Base-by-base conservation (phyloP, 2,113 vertebrate species). In the Syngnathus scovelli region DNA sequence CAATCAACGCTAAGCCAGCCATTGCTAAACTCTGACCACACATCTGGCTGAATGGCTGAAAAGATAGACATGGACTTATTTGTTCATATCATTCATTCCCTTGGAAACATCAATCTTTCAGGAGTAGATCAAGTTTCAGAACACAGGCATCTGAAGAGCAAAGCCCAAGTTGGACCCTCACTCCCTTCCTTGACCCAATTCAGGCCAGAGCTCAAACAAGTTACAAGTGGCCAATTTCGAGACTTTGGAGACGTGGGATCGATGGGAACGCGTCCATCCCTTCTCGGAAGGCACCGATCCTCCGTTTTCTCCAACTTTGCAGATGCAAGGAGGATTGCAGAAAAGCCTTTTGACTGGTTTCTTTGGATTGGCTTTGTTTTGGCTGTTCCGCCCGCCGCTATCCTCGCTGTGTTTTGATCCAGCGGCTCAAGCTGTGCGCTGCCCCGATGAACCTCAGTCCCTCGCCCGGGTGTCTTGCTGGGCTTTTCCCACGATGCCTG, bases 371-470 rank as follows among this genome's bases (percentile, higher is more conserved):
- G 67, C 79, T 86, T 84, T 84, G 67, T 83, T 78, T 85, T 86
- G 81, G 80, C 84, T 64, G 76, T 67, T 48, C 54, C 21, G 27
- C 27, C 27, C 27, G 27, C 27, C 27, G 65, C 71, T 33, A 59
- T 77, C 59, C 71, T 76, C 19, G 33, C 77, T 44, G 61, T 88
- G 81, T 84, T 88, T 86, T 69, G 64, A 79, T 80, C 68, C 41
- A 69, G 38, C 18, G 63, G 71, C 61, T 78, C 85, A 60, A 1
- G 52, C 81, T 81, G 81, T 68, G 81, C 78, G 73, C 68, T 71
- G 66, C 67, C 80, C 74, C 72, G 64, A 13, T 72, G 12, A 77
- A 70, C 75, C 66, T 77, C 75, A 48, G 27, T 33, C 27, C 27
- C 27, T 33, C 27, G 27, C 70, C 72, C 61, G 58, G 76, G 72